These are phyloP conservation scores for Solenopsis invicta DNA, from an alignment of 1,140 invertebrate genomes.

Conservation along the genomic window DNA sequence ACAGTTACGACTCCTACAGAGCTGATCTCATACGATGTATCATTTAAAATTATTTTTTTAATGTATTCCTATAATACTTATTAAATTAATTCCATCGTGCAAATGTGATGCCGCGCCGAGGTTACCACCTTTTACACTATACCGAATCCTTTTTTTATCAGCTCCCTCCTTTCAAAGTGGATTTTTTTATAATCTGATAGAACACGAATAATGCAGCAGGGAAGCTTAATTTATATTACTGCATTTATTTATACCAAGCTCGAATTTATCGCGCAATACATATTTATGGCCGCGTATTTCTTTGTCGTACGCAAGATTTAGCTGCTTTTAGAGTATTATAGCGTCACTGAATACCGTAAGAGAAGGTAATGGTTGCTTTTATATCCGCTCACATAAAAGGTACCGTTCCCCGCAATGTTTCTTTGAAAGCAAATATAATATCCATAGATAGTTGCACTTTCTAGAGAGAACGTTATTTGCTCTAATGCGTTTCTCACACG, in stretches of 20 bases:
- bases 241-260: neutral
- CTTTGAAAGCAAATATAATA: conserved; percentile 1
- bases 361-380: conserved; percentile 32
- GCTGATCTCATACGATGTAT: neutral
- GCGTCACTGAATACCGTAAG: neutral
- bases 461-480: neutral
- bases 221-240: conserved; percentile 1
- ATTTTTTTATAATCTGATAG: conserved; percentile 1
- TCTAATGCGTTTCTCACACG: neutral
- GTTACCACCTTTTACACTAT: neutral
- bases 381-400: conserved; percentile 26
- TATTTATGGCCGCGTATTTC: conserved; percentile 28
- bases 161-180: neutral
- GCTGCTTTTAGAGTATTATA: conserved; percentile 30
- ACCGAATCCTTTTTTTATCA: neutral
- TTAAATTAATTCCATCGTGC: neutral
- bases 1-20: neutral
- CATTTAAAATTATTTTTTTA: neutral
- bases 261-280: conserved; percentile 23
- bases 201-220: neutral
- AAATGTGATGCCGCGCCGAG: neutral
- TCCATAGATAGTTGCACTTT: neutral
- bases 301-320: conserved; percentile 7
- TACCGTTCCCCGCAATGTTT: conserved; percentile 26
- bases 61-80: neutral